Base-by-base conservation (phyloP, 1,140 invertebrate genomes). In the Drosophila lowei region DNA sequence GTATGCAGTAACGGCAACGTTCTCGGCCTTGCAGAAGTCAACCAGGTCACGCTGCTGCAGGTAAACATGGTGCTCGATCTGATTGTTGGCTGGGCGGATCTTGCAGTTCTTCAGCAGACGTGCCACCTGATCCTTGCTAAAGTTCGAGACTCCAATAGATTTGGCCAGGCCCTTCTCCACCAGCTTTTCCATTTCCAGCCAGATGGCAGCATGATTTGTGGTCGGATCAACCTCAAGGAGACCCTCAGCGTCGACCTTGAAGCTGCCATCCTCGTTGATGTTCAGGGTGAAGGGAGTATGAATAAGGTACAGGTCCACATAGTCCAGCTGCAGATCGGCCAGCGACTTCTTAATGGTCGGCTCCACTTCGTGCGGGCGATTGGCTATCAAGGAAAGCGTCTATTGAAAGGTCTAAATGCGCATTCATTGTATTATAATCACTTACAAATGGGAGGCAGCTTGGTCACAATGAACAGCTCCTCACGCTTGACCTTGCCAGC, bases 231-330 rank as follows among this genome's bases (percentile, higher is more conserved):
- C 79, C 23, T 94, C 89, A 49, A 95, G 93, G 48, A 92, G 92
- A 54, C 95, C 95, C 84, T 95, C 93, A 15, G 92, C 92, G 48
- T 92, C 79, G 3, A 65, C 7, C 60, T 77, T 79, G n/a, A 91
- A 84, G 91, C 93, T 43, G 89, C 91, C 57, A 71, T 71, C 90
- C 78, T 94, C 80, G 43, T 92, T 67, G 70, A 92, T 77, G 61
- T 79, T 89, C 21, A 94, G 76, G 2, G 93, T 93, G 89, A 96
- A 95, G 0, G 97, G 97, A 25, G 94, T 94, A 72, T 98, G 97
- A 55, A 98, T 93, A 8, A 98, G 92, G 90, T 97, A 98, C 59
- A 98, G 92, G 85, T 98, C 97, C 3, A 98, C 90, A 84, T 98
- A 98, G 58, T 95, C 94, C 55, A 97, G 81, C 70, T 95, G 93